Percentiles rank a stretch among this genome's conserved stretches.
phyloP scores from a whole-genome alignment of 2,113 vertebrate species.

The Thunnus thynnus region DNA sequence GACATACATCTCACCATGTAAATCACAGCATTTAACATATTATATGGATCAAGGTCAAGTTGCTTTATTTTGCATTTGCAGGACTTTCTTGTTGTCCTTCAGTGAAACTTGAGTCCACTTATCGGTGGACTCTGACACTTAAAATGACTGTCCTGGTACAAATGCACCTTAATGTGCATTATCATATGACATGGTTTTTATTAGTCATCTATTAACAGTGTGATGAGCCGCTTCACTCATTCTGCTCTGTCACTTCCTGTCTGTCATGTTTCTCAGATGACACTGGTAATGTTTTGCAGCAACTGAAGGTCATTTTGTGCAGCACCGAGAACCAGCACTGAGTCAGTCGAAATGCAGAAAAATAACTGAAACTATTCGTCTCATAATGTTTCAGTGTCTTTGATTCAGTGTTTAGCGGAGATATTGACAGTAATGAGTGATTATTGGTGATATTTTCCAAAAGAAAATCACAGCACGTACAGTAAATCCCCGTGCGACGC shows the following conservation, averaged over 20 bases:
- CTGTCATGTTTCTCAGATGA: neutral
- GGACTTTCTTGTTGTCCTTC: too few relatives aligned
- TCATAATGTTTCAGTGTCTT: too few relatives aligned
- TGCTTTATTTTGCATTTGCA: neutral
- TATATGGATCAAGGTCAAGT: neutral
- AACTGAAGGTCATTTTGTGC: neutral
- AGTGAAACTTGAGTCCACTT: neutral
- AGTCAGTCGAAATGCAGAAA: too few relatives aligned
- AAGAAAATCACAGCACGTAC: too few relatives aligned
- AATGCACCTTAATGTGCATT: neutral
- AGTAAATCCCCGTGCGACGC: too few relatives aligned
- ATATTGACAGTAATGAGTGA: too few relatives aligned
- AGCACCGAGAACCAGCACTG: too few relatives aligned
- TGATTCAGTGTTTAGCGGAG: too few relatives aligned
- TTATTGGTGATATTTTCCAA: too few relatives aligned
- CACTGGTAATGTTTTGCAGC: constrained; percentile 4
- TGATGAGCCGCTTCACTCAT: neutral
- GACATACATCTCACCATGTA: too few relatives aligned
- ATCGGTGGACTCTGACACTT: neutral
- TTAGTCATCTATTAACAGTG: neutral
- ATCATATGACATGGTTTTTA: neutral
- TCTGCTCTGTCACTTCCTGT: neutral
- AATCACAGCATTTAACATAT: neutral
- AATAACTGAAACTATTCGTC: too few relatives aligned
- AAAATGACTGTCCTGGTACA: neutral